These are phyloP conservation scores for Apogon talboti DNA, from an alignment of 2,797 vertebrate genomes.

Conservation along the genomic window DNA sequence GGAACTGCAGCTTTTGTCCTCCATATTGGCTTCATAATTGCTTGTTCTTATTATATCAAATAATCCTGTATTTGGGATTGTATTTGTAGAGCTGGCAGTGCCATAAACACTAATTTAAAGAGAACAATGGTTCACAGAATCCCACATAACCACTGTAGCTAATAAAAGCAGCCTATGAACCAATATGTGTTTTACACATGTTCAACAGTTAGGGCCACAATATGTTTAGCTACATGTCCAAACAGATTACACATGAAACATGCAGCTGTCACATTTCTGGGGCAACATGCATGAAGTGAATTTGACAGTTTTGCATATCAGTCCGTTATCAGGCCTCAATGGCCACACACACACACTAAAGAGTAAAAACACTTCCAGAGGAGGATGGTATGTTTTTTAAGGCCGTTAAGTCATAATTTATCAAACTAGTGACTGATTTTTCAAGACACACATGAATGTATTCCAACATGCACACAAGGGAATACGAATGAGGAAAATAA, in stretches of 20 bases:
- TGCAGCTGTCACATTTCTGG: constrained; percentile 36
- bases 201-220: not conserved
- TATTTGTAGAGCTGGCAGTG: constrained; percentile 15
- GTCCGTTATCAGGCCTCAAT: constrained; percentile 29
- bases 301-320: constrained; percentile 55
- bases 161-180: not conserved
- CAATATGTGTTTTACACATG: not conserved
- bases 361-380: not conserved
- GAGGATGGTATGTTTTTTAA: constrained; percentile 9
- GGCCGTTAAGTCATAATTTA: constrained; percentile 15
- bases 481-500: not conserved
- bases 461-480: not conserved
- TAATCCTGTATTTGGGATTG: too few relatives aligned
- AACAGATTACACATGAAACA: constrained; percentile 34
- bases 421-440: constrained; percentile 37
- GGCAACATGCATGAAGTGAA: not conserved
- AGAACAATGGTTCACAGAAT: not conserved
- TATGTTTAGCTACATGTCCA: constrained; percentile 34
- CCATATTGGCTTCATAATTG: too few relatives aligned
- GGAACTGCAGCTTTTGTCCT: too few relatives aligned
- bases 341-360: constrained; percentile 21
- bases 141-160: not conserved
- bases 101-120: constrained; percentile 7
- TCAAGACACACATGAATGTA: not conserved
- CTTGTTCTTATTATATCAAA: too few relatives aligned